Percentiles rank a stretch among this genome's conserved stretches.
These are phyloP conservation scores for Malacoctenus gilli DNA, from an alignment of 2,797 vertebrate species.

Conservation along the genomic window DNA sequence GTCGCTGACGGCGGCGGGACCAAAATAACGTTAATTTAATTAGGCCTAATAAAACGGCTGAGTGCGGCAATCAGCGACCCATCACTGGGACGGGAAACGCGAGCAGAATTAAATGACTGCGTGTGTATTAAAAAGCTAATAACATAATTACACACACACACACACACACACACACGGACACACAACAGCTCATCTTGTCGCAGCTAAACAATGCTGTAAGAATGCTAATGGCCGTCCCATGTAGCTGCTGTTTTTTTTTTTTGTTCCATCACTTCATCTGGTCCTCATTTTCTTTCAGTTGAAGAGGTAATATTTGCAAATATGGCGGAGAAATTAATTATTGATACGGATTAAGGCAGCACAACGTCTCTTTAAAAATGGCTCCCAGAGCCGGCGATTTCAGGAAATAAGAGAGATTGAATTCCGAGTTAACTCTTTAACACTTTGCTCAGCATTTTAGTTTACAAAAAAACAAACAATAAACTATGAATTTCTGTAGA, in stretches of 20 bases:
- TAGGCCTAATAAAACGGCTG: conserved; percentile 74
- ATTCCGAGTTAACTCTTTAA: no score
- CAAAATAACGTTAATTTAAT: conserved; percentile 76
- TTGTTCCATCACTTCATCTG: conserved; percentile 15
- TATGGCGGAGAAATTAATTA: no score
- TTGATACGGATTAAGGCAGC: no score
- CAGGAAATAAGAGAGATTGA: no score
- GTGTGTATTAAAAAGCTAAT: conserved; percentile 74
- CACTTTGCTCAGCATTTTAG: no score
- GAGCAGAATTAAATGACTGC: conserved; percentile 66
- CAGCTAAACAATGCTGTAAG: conserved; percentile 64
- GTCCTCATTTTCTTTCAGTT: not conserved
- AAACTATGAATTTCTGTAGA: no score
- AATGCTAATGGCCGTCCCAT: conserved; percentile 48
- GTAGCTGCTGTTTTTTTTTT: conserved; percentile 22
- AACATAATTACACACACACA: conserved; percentile 74
- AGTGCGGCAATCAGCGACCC: conserved; percentile 68
- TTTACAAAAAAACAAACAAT: no score
- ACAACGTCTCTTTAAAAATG: no score
- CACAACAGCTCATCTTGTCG: conserved; percentile 56
- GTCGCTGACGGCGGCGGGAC: conserved; percentile 59
- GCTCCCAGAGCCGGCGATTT: no score
- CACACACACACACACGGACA: no score
- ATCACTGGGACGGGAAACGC: conserved; percentile 56
- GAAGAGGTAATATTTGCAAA: no score